Evolutionary conservation across 2,797 vertebrate genomes (phyloP).

Genomic region (Mus caroli): DNA sequence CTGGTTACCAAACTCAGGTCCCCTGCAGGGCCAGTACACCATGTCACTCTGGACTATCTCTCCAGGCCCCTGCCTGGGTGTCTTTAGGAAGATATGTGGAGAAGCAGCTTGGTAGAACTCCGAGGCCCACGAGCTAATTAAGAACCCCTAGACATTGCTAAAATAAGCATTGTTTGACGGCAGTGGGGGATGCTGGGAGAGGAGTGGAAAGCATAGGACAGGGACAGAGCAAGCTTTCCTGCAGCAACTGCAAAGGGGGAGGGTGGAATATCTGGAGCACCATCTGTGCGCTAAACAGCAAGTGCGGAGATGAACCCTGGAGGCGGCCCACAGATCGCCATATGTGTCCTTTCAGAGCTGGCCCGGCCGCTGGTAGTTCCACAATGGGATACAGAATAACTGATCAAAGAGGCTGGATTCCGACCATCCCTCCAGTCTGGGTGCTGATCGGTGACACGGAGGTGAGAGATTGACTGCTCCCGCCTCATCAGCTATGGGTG

Average conservation of each 20-base stretch:
- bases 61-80: not conserved
- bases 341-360: not conserved
- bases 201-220: not conserved
- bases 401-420: not conserved
- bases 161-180: not conserved
- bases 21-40: not conserved
- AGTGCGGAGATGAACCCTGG: conserved; percentile 14
- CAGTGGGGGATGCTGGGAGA: not conserved
- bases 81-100: not conserved
- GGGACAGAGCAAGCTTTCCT: not conserved
- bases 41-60: not conserved
- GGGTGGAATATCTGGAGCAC: not conserved
- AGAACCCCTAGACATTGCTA: not conserved
- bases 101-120: conserved; percentile 20
- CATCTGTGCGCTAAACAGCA: conserved; percentile 42
- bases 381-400: not conserved
- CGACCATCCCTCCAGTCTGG: not conserved
- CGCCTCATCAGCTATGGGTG: not conserved
- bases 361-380: not conserved
- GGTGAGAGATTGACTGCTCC: not conserved
- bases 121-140: not conserved
- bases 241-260: not conserved
- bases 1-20: not conserved
- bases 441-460: not conserved
- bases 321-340: conserved; percentile 10